A percentile compares a stretch with the other conserved stretches of the same genome.
phyloP scores from a whole-genome alignment of 2,888 invertebrate species.

The Dicyrtomina minuta region DNA sequence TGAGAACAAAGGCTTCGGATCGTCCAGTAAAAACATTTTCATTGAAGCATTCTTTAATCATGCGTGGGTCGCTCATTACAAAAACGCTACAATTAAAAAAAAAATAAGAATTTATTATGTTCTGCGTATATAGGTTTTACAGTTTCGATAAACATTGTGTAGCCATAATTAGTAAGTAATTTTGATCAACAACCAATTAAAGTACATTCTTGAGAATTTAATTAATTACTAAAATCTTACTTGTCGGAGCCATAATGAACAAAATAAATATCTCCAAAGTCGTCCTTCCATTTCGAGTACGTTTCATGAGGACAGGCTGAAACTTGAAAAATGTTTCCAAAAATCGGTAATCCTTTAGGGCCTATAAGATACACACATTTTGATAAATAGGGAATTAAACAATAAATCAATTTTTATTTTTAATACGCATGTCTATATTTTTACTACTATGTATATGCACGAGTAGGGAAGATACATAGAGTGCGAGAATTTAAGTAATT shows the following conservation, averaged over 20 bases:
- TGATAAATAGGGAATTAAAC: no score
- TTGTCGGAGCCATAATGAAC: neutral
- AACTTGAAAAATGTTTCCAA: neutral
- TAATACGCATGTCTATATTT: neutral
- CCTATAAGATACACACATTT: no score
- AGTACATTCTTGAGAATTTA: no score
- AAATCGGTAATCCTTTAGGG: neutral
- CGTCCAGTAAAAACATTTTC: slow-evolving; percentile 11
- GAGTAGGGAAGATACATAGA: no score
- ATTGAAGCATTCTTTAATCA: slow-evolving; percentile 21
- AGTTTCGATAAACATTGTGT: no score
- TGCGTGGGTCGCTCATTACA: neutral
- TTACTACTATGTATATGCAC: no score
- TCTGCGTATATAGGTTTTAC: no score
- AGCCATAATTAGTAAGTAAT: no score
- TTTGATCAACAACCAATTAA: no score
- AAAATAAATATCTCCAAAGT: slow-evolving; percentile 11
- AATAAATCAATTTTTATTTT: no score
- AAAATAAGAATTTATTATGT: no score
- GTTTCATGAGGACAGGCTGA: neutral
- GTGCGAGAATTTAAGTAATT: neutral
- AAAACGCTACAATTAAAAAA: no score
- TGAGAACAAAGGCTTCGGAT: slow-evolving; percentile 7
- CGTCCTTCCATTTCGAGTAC: slow-evolving; percentile 12
- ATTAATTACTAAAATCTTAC: neutral